Evolutionary conservation across 2,797 vertebrate genomes (phyloP), one percentile per base, ranked within the genome.

Genomic region (Myioborus melanocephalus): DNA sequence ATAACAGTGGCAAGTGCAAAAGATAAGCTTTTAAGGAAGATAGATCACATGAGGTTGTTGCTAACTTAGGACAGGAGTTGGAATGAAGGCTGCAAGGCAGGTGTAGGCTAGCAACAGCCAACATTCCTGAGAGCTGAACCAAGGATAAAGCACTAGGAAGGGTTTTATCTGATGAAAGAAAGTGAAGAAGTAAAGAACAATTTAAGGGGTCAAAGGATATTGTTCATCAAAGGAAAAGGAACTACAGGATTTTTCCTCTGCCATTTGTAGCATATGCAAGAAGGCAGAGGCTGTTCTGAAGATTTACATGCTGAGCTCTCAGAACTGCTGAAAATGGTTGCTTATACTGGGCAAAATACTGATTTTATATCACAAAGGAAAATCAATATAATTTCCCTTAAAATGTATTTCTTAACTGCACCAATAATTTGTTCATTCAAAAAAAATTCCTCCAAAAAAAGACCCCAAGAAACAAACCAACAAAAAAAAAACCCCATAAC

Each of bases 11-110:
- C 55, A 88, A 95, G 28, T 69, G 64, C 59, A 79, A 82, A 94
- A 89, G 70, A 91, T 79, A 95, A 95, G 66, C 50, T 87, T 57
- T 89, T 90, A 89, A 91, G 87, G 65, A 94, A 90, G 77, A 93
- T 35, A 69, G 80, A 93, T 90, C 59, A 34, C 43, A 68, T 60
- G 50, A 90, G 41, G 44, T 72, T 86, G 59, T 63, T 89, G 79
- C 50, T 78, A 43, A 64, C 43, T 64, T 75, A 50, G 65, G 61
- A 91, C 52, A 61, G 64, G 57, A 64, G 50, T n/a, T 86, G 27
- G 43, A 76, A 83, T 86, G 50, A 73, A 85, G 60, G 52, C 64
- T 83, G 49, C 57, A 60, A 91, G 64, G 37, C 34, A 91, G 84
- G 79, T 70, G 50, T 56, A 83, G 46, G 47, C 53, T 75, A 35